Conservation (phyloP, 2,113 vertebrate species). For the Cyphotilapia sp. region DNA sequence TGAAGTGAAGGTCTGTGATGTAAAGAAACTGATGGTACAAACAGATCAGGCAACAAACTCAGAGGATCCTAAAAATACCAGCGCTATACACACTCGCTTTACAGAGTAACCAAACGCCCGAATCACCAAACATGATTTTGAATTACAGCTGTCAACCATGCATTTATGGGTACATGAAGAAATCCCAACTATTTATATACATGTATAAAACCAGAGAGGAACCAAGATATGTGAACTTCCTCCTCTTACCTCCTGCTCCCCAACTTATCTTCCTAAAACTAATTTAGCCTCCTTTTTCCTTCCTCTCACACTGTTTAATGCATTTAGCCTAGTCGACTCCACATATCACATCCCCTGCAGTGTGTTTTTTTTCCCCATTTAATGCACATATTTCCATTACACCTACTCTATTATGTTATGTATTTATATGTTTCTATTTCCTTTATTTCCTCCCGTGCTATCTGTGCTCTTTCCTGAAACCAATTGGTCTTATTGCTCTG, state of each 20-base stretch:
- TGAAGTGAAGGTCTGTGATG: not conserved
- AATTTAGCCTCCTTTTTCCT: not conserved
- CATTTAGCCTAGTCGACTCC: not conserved
- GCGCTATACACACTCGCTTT: not conserved
- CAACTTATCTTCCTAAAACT: not conserved
- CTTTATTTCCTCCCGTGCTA: not conserved
- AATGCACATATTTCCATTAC: conserved; percentile 1
- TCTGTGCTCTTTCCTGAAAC: not conserved
- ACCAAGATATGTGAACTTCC: not conserved
- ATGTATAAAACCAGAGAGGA: not conserved
- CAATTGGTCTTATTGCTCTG: not conserved
- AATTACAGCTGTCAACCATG: not conserved
- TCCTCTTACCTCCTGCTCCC: not conserved
- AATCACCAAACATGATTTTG: not conserved
- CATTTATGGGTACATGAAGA: not conserved
- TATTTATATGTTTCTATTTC: not conserved
- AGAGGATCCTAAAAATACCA: not conserved
- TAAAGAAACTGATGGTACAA: not conserved
- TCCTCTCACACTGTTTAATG: conserved; percentile 1
- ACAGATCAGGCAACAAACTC: not conserved
- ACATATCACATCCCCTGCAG: conserved; percentile 3
- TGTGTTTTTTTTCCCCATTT: not conserved
- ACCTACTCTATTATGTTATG: not conserved
- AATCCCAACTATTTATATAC: not conserved
- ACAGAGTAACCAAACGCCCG: not conserved